Conservation (phyloP, 2,113 vertebrate genomes). For the Brachirus orientalis region DNA sequence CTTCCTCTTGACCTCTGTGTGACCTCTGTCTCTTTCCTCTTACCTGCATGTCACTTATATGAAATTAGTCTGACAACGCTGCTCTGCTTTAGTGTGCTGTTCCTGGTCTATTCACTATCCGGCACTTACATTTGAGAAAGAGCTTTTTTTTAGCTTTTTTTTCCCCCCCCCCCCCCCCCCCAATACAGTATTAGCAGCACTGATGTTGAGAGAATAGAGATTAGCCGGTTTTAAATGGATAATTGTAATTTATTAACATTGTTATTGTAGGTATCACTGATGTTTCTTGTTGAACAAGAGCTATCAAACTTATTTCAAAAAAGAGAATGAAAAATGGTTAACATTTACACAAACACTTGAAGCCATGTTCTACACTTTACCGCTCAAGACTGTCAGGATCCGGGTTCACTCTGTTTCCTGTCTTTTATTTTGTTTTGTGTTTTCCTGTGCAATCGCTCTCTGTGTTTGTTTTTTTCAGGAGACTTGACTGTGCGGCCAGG, state of each 20-base stretch:
- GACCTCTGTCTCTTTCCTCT: constrained; percentile 53
- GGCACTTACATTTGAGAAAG: background rate
- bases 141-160: background rate
- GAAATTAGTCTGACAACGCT: constrained; percentile 17
- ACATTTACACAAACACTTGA: no score
- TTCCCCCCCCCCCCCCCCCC: background rate
- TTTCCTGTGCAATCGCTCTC: no score
- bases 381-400: no score
- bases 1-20: constrained; percentile 22
- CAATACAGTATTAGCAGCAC: no score
- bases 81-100: constrained; percentile 6
- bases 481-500: no score
- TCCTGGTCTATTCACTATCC: constrained; percentile 8
- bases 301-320: no score
- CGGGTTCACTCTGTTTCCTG: no score
- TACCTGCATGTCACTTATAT: constrained; percentile 48
- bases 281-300: background rate
- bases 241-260: background rate
- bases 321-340: no score
- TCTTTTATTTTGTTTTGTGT: no score
- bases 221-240: background rate
- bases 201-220: constrained; percentile 8
- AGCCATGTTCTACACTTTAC: no score
- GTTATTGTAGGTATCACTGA: background rate
- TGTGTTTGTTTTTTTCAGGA: no score